phyloP scores from a whole-genome alignment of 2,888 invertebrate genomes.

The Fragum sueziense region DNA sequence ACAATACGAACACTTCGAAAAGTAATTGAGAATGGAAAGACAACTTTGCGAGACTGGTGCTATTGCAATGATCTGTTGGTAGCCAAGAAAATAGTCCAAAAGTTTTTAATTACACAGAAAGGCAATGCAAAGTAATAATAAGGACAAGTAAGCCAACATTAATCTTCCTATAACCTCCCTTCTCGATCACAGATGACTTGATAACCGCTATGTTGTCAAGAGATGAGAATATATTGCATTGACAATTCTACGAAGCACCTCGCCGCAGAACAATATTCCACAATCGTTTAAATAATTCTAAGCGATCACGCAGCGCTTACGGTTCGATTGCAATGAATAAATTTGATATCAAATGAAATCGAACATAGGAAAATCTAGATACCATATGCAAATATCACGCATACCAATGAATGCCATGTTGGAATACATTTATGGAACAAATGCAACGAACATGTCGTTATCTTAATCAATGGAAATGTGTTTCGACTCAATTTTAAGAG shows the following conservation, averaged over 20 bases:
- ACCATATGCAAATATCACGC: slow-evolving; percentile 22
- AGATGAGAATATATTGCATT: slow-evolving; percentile 19
- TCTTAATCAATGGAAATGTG: too few species aligned
- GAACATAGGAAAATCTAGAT: slow-evolving; percentile 19
- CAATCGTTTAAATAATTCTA: slow-evolving; percentile 2
- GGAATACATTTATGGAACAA: too few species aligned
- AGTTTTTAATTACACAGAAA: too few species aligned
- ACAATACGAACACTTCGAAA: too few species aligned
- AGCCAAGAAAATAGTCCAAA: too few species aligned
- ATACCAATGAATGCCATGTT: slow-evolving; percentile 2
- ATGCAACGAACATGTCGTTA: too few species aligned
- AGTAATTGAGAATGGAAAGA: too few species aligned
- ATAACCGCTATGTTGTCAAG: slow-evolving; percentile 6
- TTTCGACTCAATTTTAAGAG: too few species aligned
- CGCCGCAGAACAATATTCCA: slow-evolving; percentile 5
- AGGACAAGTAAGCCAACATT: too few species aligned
- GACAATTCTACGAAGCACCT: neutral
- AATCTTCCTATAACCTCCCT: neutral
- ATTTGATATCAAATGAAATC: slow-evolving; percentile 32
- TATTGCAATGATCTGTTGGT: too few species aligned
- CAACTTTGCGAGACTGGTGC: too few species aligned
- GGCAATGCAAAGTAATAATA: too few species aligned
- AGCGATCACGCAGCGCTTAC: slow-evolving; percentile 2
- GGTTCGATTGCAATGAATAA: slow-evolving; percentile 45
- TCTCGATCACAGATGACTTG: slow-evolving; percentile 9